Conservation (phyloP, 2,888 invertebrate genomes). For the Thysanoteuthis rhombus region DNA sequence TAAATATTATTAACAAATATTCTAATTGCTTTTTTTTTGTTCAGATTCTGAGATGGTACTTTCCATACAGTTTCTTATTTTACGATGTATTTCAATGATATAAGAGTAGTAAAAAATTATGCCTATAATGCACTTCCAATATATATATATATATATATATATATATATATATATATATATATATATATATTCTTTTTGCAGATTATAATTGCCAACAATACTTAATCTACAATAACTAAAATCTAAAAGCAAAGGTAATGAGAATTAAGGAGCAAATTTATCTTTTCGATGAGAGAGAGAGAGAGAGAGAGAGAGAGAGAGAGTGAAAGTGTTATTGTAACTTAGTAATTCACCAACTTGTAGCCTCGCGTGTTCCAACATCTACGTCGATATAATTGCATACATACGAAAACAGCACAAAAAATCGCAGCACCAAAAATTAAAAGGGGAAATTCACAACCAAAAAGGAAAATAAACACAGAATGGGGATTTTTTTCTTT, state of each 20-base stretch:
- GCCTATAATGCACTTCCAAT: not conserved
- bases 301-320: not conserved
- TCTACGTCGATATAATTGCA: slow-evolving; percentile 15
- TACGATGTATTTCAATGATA: not conserved
- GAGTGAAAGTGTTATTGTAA: not conserved
- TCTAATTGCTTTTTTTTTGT: not conserved
- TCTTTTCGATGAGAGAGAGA: not conserved
- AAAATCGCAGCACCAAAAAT: not conserved
- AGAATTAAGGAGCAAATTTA: no score
- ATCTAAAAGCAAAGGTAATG: not conserved
- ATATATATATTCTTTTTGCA: no score
- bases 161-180: not conserved
- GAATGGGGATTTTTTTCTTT: not conserved
- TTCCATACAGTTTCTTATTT: not conserved
- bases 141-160: no score
- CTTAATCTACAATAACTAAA: not conserved
- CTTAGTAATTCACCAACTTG: slow-evolving; percentile 16
- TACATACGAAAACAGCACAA: slow-evolving; percentile 14
- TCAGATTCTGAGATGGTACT: not conserved
- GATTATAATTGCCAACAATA: not conserved
- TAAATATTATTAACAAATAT: no score
- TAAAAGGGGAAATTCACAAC: not conserved
- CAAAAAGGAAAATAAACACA: not conserved
- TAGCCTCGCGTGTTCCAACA: slow-evolving; percentile 23
- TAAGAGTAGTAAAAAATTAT: not conserved